Conservation (phyloP, 1,140 invertebrate genomes). For the Bombyx mandarina region DNA sequence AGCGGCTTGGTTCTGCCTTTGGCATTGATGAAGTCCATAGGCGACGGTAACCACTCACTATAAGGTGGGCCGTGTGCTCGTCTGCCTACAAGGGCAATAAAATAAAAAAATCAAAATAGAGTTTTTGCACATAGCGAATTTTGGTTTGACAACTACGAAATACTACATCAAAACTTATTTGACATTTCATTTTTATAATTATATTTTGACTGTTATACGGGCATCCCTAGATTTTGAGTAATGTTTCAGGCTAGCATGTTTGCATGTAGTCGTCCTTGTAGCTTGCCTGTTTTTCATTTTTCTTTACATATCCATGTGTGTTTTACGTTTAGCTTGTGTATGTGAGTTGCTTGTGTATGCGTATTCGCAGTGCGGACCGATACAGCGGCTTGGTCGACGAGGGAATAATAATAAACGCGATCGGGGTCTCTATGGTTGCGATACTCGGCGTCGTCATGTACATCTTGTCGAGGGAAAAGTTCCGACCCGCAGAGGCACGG, state of each 20-base stretch:
- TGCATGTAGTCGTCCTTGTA: neutral
- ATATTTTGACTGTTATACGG: no score
- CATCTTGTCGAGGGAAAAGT: conserved; percentile 60
- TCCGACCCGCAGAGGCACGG: conserved; percentile 39
- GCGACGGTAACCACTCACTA: no score
- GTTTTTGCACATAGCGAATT: no score
- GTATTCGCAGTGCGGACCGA: conserved; percentile 68
- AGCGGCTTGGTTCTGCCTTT: no score
- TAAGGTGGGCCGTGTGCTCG: no score
- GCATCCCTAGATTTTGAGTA: neutral
- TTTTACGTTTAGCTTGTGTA: conserved; percentile 5
- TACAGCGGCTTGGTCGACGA: conserved; percentile 78
- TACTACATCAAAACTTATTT: no score
- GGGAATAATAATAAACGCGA: conserved; percentile 81
- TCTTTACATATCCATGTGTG: conserved; percentile 8
- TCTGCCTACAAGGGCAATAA: no score
- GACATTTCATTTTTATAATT: no score
- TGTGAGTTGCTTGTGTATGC: conserved; percentile 38
- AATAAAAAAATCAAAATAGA: no score
- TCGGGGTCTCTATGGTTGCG: conserved; percentile 79
- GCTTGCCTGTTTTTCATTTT: conserved; percentile 5
- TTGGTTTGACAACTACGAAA: no score
- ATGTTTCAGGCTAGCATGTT: neutral
- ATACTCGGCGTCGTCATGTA: conserved; percentile 77
- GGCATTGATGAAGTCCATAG: no score